Evolutionary conservation across 2,797 vertebrate genomes (phyloP).

Genomic region (Pseudochirops cupreus): DNA sequence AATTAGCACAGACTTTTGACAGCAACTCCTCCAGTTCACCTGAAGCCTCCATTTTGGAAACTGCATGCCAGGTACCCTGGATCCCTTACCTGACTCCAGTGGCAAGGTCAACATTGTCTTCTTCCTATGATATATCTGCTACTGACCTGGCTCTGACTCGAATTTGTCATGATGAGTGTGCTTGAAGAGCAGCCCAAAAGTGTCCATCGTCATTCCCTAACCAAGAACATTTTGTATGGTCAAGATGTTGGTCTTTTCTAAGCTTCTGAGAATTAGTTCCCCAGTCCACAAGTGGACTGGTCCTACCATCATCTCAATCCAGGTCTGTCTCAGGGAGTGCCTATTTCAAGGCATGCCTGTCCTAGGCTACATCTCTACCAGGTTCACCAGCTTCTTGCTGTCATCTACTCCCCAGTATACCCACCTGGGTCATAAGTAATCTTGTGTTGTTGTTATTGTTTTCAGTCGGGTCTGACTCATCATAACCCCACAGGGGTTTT

Average conservation of each 20-base stretch:
- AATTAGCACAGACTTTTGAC: neutral
- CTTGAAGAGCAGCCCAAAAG: neutral
- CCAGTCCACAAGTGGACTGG: neutral
- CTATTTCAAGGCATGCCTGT: neutral
- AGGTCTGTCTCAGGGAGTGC: neutral
- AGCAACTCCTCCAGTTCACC: neutral
- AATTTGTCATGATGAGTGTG: neutral
- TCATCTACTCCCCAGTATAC: neutral
- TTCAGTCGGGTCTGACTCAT: neutral
- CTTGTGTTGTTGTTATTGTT: neutral
- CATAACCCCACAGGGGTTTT: neutral
- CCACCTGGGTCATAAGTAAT: neutral
- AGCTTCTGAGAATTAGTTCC: neutral
- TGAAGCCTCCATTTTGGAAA: neutral
- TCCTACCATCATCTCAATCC: neutral
- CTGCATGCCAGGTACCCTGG: neutral
- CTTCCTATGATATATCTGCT: neutral
- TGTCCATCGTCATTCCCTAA: neutral
- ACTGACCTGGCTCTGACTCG: neutral
- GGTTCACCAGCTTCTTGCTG: neutral
- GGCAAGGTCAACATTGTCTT: neutral
- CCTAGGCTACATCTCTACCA: neutral
- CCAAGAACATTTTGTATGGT: neutral
- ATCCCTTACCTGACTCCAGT: neutral
- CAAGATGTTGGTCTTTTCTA: neutral